Evolutionary conservation across 1,140 invertebrate genomes (phyloP), one percentile per base, ranked within the genome.

Genomic region (Drosophila nannoptera): DNA sequence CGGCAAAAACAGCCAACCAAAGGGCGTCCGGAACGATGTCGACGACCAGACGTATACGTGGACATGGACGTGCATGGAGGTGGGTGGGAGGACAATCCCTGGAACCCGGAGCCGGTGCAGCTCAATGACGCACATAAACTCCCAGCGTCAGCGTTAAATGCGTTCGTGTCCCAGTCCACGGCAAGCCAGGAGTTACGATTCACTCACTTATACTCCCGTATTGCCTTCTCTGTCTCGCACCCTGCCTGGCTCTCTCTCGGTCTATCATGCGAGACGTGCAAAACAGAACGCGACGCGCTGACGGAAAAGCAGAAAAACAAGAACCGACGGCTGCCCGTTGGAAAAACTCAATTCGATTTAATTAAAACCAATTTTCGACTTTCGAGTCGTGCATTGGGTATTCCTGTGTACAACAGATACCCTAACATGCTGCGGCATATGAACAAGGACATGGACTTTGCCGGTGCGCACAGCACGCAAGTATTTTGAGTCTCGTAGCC

Each of bases 291-390:
- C 71, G 33, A 45, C n/a, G 55, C 48, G 4, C 31, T 50, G 68
- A 62, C 56, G 65, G 50, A 69, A 60, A 50, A 46, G 43, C 45
- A 68, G 31, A 82, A 82, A 77, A 82, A 76, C 54, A 69, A 49
- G 16, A 54, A 38, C 50, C 40, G 12, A 46, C 32, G 33, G 60
- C 7, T 56, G 54, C 40, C 40, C 54, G 54, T 4, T 45, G 40
- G 54, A 78, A 77, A 83, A 82, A 73, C 66, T 73, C 76, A 83
- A 87, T 87, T 83, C 78, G 78, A 87, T 87, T 87, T 87, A 87
- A 87, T 87, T 87, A 87, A 87, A 87, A 87, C 76, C 78, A 87
- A 87, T 87, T 87, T 87, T 83, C 73, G 70, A 82, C 65, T 87
- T 73, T 77, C 22, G 63, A 74, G 65, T 62, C 66, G 46, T 61